Conservation (phyloP, 2,888 invertebrate genomes). For the Stenoptilia bipunctidactyla region DNA sequence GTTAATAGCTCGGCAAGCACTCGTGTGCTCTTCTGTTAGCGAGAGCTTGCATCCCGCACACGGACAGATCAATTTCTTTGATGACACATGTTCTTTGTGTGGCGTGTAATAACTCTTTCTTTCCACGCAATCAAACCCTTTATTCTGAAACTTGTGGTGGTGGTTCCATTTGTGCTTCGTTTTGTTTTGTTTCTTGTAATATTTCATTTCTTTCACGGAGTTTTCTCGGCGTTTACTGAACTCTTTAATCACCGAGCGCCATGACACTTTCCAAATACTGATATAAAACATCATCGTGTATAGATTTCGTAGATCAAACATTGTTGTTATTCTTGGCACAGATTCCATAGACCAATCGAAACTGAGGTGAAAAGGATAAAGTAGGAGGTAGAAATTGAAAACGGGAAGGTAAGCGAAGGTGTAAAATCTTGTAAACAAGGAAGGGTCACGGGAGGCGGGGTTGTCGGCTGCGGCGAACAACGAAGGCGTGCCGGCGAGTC, state of each 20-base stretch:
- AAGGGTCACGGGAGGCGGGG: constrained; percentile 91
- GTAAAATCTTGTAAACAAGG: constrained; percentile 82
- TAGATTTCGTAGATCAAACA: constrained; percentile 85
- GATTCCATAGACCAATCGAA: constrained; percentile 99
- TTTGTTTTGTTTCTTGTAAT: constrained; percentile 54
- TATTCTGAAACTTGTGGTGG: constrained; percentile 47
- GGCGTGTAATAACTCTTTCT: constrained; percentile 47
- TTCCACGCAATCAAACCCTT: constrained; percentile 49
- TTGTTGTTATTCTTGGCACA: constrained; percentile 84
- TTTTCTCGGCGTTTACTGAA: constrained; percentile 44
- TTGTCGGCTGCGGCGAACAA: constrained; percentile 96
- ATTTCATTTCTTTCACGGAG: constrained; percentile 38
- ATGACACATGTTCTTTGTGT: constrained; percentile 45
- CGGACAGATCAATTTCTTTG: constrained; percentile 55
- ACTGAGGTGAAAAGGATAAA: constrained; percentile 89
- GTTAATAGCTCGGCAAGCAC: constrained; percentile 77
- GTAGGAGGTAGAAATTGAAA: constrained; percentile 88
- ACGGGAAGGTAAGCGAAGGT: constrained; percentile 94
- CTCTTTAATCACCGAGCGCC: constrained; percentile 45
- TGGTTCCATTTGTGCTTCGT: constrained; percentile 56
- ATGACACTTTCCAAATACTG: constrained; percentile 50
- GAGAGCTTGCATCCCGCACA: constrained; percentile 79
- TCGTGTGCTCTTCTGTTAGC: constrained; percentile 77
- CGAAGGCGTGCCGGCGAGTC: constrained; percentile 80
- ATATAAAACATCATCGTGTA: constrained; percentile 82